Conservation (phyloP, 2,113 vertebrate genomes). For the Nematolebias whitei region DNA sequence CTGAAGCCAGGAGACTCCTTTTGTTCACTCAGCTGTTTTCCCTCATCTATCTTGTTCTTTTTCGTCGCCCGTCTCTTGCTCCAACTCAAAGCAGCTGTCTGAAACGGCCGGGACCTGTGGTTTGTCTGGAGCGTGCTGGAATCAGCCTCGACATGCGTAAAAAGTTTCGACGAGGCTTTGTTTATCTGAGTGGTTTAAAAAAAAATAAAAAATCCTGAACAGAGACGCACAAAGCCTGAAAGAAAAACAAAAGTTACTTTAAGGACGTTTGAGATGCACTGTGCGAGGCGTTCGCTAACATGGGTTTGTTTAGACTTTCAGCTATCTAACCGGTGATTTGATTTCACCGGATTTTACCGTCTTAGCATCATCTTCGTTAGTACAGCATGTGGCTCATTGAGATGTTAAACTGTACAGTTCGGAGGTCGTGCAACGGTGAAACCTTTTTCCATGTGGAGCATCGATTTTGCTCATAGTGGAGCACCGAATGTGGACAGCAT, state of each 20-base stretch:
- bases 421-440: slow-evolving; percentile 21
- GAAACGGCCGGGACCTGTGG: slow-evolving; percentile 28
- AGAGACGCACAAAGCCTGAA: slow-evolving; percentile 21
- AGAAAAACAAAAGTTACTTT: slow-evolving; percentile 24
- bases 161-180: slow-evolving; percentile 38
- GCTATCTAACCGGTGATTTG: background rate
- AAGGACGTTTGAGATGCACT: slow-evolving; percentile 4
- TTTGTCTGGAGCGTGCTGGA: slow-evolving; percentile 41
- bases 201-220: slow-evolving; percentile 1
- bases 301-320: slow-evolving; percentile 1
- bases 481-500: slow-evolving; percentile 5
- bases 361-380: slow-evolving; percentile 26
- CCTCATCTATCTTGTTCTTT: slow-evolving; percentile 58
- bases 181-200: background rate
- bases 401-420: slow-evolving; percentile 32
- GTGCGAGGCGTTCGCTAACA: slow-evolving; percentile 6
- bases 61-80: slow-evolving; percentile 32
- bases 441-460: slow-evolving; percentile 22
- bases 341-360: slow-evolving; percentile 13
- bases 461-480: slow-evolving; percentile 4
- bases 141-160: slow-evolving; percentile 28
- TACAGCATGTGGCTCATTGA: slow-evolving; percentile 33
- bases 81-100: slow-evolving; percentile 68
- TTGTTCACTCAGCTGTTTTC: slow-evolving; percentile 77
- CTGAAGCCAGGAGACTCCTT: slow-evolving; percentile 45